Conservation (phyloP, 2,797 vertebrate genomes). For the Chelon labrosus region DNA sequence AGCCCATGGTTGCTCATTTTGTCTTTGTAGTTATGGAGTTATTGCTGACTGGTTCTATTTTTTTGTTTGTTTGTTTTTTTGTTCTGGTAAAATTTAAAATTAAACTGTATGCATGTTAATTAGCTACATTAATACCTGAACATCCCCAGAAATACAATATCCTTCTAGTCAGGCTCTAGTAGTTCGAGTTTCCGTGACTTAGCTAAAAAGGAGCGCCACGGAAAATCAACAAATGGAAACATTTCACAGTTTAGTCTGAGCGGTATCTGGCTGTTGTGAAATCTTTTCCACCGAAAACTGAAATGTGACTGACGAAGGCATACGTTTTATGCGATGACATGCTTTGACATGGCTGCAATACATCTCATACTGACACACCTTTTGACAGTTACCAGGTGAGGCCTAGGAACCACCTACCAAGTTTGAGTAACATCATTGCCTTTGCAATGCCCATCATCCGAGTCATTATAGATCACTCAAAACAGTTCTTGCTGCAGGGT, state of each 20-base stretch:
- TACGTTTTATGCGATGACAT: conserved; percentile 5
- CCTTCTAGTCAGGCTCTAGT: not conserved
- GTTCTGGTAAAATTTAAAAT: no score
- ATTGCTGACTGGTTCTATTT: no score
- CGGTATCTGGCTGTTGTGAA: conserved; percentile 9
- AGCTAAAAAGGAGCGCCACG: not conserved
- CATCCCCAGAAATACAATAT: not conserved
- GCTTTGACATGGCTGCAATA: conserved; percentile 8
- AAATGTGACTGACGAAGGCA: conserved; percentile 5
- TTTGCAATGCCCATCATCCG: conserved; percentile 13
- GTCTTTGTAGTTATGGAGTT: no score
- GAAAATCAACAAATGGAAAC: not conserved
- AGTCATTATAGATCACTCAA: conserved; percentile 30
- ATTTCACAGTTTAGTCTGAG: not conserved
- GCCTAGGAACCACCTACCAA: not conserved
- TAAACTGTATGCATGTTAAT: no score
- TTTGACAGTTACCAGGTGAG: not conserved
- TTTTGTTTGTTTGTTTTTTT: no score
- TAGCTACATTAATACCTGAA: not conserved
- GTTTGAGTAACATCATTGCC: not conserved
- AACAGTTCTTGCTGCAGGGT: conserved; percentile 10
- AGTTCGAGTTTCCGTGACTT: not conserved
- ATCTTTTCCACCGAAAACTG: not conserved
- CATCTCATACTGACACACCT: conserved; percentile 18
- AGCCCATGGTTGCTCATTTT: no score